Base-by-base conservation (phyloP, 2,797 vertebrate species). In the Sebastes hubbsi region DNA sequence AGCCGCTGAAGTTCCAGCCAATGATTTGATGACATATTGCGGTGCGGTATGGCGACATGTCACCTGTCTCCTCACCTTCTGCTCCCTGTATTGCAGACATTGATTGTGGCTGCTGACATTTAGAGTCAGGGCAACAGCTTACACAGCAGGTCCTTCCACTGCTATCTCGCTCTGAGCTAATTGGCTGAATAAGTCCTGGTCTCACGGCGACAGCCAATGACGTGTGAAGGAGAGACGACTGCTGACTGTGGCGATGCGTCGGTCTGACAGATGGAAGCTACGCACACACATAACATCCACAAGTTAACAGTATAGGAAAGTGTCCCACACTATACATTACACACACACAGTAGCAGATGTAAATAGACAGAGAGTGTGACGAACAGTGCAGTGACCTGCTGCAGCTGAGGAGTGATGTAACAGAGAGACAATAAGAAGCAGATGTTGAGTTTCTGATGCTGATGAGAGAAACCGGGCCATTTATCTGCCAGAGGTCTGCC, bases 181-280 rank as follows among this genome's bases (percentile, higher is more conserved):
- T 82, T 91, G 89, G 85, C 81, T 81, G 84, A 87, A 90, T 65
- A 78, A 61, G 75, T 72, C 76, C 64, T 5, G 75, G 82, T 80
- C 77, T 91, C 78, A 1, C 34, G 4, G 75, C 62, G 29, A 72
- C 69, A 34, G 65, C 82, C 85, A 66, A 78, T 92, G 79, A 85
- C 22, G 65, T 82, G 88, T 80, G 81, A 83, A 87, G 85, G 85
- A 61, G 76, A 81, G 59, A 54, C 38, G 16, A 67, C 60, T 59
- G 70, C 81, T 62, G 78, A 76, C 60, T 20, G 75, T n/a, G 49
- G 16, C 18, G 4, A 55, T 80, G 79, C 58, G 22, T 87, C 82
- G 72, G 68, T 20, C 75, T 54, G 68, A 80, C 82, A 82, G 81
- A 86, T 84, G 84, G 76, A 82, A 8, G 68, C 56, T 9, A 5